These are phyloP conservation scores for Scylla paramamosain DNA, from an alignment of 1,140 invertebrate species.

Conservation along the genomic window DNA sequence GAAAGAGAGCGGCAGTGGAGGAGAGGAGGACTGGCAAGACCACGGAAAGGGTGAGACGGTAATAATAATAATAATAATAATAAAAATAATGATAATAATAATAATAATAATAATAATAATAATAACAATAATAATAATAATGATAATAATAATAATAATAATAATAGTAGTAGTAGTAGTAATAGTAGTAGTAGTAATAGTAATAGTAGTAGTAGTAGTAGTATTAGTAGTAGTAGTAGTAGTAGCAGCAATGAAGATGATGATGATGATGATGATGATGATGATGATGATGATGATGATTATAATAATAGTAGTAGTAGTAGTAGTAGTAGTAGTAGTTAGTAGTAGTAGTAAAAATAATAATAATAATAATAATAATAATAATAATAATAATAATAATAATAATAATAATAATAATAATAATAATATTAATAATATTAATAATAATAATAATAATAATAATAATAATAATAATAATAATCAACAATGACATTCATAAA, in stretches of 20 bases:
- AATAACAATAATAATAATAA: not conserved
- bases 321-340: not conserved
- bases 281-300: not conserved
- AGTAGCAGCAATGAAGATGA: not conserved
- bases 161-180: not conserved
- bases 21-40: conserved; percentile 34
- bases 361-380: conserved; percentile 8
- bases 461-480: too few relatives aligned
- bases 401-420: not conserved
- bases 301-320: not conserved
- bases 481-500: too few relatives aligned
- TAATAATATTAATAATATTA: not conserved
- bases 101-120: conserved; percentile 45
- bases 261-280: not conserved
- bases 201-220: not conserved
- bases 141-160: not conserved
- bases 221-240: too few relatives aligned
- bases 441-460: too few relatives aligned
- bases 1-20: conserved; percentile 7
- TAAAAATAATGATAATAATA: conserved; percentile 44
- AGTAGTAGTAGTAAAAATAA: too few relatives aligned
- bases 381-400: conserved; percentile 21
- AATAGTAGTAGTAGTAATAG: not conserved
- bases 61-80: conserved; percentile 43
- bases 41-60: not conserved